Conservation (phyloP, 1,140 invertebrate genomes). For the Diabrotica virgifera region DNA sequence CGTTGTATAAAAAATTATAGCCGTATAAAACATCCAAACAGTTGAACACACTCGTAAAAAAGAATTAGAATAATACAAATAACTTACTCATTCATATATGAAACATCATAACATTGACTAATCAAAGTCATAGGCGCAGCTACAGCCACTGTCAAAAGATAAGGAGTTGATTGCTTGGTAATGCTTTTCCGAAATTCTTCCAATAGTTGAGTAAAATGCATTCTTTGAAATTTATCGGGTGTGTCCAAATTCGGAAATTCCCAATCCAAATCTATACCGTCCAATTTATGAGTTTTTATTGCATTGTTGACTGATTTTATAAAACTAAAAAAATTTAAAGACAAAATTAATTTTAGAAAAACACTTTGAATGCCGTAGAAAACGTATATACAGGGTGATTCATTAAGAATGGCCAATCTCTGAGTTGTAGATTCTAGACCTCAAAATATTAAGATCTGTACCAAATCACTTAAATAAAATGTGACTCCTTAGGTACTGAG, state of each 20-base stretch:
- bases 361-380: neutral
- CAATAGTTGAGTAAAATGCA: conserved; percentile 70
- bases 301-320: conserved; percentile 63
- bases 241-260: conserved; percentile 72
- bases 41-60: no score
- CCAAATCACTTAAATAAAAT: no score
- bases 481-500: no score
- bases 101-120: conserved; percentile 71
- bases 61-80: neutral
- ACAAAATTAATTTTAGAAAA: neutral
- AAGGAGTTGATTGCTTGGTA: conserved; percentile 52
- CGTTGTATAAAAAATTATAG: no score
- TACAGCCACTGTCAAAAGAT: conserved; percentile 68
- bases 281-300: conserved; percentile 62
- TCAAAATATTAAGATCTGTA: no score
- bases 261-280: conserved; percentile 86
- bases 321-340: conserved; percentile 53
- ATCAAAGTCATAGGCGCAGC: conserved; percentile 71
- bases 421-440: no score
- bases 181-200: conserved; percentile 65
- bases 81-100: conserved; percentile 67
- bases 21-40: no score
- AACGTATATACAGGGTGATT: neutral
- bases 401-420: no score
- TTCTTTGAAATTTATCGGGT: conserved; percentile 55